Base-by-base conservation (phyloP, 2,797 vertebrate species). In the Argentina silus region DNA sequence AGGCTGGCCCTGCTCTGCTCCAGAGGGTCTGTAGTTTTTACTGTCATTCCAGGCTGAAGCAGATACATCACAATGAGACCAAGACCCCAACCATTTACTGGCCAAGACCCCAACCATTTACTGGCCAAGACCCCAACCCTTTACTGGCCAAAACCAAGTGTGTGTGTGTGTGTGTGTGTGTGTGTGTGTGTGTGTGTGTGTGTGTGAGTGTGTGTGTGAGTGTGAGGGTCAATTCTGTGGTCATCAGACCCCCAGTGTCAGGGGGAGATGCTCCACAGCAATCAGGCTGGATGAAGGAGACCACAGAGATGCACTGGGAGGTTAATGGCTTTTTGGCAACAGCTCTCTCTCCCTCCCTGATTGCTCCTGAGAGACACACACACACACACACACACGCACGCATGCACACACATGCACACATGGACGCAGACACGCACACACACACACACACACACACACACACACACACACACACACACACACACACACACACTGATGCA, bases 281-380 rank as follows among this genome's bases (percentile, higher is more conserved):
- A 73, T 69, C 76, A 73, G 7, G 11, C 19, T 36, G 23, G 44
- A 74, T 42, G 4, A 12, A 42, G 64, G 62, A 44, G 36, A 71
- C 65, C 73, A 66, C 14, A 19, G 44, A 45, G 60, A 71, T 57
- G 77, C 53, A 47, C 70, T 71, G 51, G 51, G 61, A 76, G 76
- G 78, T 83, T 78, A 81, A 78, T 81, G 69, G 44, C 19, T 78
- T 75, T 71, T 69, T 74, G 68, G 64, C 70, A 76, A 65, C 70
- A 55, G 69, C 70, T 69, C 51, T 67, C 70, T 69, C 60, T 43
- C 23, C 61, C 59, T 7, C 23, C 55, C 36, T 75, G 55, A 57
- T 60, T 45, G 9, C 53, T 17, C 42, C 43, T 70, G 47, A 36
- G 47, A 21, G 53, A 50, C 44, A 67, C 21, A n/a, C 42, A n/a